Base-by-base conservation (phyloP, 2,113 vertebrate genomes). In the Gavialis gangeticus region DNA sequence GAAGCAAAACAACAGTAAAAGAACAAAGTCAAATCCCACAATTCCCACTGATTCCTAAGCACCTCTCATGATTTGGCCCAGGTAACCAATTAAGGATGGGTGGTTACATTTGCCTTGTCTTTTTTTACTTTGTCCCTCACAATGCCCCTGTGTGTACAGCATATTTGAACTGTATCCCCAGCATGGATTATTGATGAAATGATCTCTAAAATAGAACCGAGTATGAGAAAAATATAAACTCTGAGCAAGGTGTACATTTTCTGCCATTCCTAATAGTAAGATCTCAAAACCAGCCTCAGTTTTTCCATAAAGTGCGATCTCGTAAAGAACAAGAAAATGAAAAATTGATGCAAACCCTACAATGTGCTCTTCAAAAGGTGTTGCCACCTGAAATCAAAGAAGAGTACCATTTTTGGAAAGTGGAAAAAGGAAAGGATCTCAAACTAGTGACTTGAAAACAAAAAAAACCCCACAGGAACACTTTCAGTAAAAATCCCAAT, bases 391-490 rank as follows among this genome's bases (percentile, higher is more conserved):
- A 73, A 73, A 73, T 73, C 21, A 71, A 71, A 73, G 22, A 62
- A 25, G 25, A 62, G 60, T 25, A 25, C 12, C 19, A 14, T 73
- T 73, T 73, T 14, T 46, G 69, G 67, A 73, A 46, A 73, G 69
- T 46, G 46, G 46, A 46, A 8, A 46, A 1, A 10, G 18, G 10
- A 57, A 0, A 69, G 25, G 46, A 3, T 7, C 2, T 12, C 21
- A 18, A 37, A 1, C 13, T 64, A 10, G 16, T 28, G 60, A 14
- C 4, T 34, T 75, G 55, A 88, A 84, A 46, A 90, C n/a, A 75
- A 18, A 24, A 16, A 85, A 82, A 2, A 56, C 13, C 0, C 13
- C 0, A 5, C 30, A 80, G 66, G 22, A 4, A 1, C 69, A 76
- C 21, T 82, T 79, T 54, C 57, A 82, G 30, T 6, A 69, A 5